phyloP scores from a whole-genome alignment of 2,888 invertebrate species.

The Brassicogethes aeneus region DNA sequence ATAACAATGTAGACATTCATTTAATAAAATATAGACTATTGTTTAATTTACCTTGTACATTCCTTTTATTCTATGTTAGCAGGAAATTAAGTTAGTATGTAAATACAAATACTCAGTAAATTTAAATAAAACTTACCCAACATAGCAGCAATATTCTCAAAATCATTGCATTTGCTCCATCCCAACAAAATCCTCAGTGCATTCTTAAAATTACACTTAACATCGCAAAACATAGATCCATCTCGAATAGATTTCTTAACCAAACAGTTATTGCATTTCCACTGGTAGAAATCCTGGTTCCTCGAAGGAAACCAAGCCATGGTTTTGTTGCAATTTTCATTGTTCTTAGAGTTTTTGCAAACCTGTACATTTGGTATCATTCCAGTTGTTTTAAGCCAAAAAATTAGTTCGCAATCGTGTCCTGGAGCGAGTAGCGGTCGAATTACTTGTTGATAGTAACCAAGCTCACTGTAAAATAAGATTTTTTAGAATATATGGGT shows the following conservation, averaged over 20 bases:
- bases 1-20: slow-evolving; percentile 3
- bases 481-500: background rate
- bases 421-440: slow-evolving; percentile 44
- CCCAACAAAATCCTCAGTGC: slow-evolving; percentile 52
- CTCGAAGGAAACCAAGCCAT: slow-evolving; percentile 45
- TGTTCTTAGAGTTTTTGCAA: slow-evolving; percentile 31
- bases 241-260: slow-evolving; percentile 43
- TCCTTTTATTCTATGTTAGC: background rate
- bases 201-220: slow-evolving; percentile 54
- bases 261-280: slow-evolving; percentile 42
- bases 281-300: slow-evolving; percentile 40
- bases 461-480: slow-evolving; percentile 31
- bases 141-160: slow-evolving; percentile 42
- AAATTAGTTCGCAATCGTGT: slow-evolving; percentile 45
- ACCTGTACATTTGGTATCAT: slow-evolving; percentile 39
- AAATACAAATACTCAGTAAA: slow-evolving; percentile 4
- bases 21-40: slow-evolving; percentile 3
- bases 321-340: slow-evolving; percentile 18
- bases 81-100: slow-evolving; percentile 1
- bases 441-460: slow-evolving; percentile 42
- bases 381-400: slow-evolving; percentile 45
- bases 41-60: background rate
- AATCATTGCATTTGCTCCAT: slow-evolving; percentile 57
- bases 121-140: slow-evolving; percentile 41
- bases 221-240: slow-evolving; percentile 51